A percentile compares a stretch with the other conserved stretches of the same genome.
phyloP scores from a whole-genome alignment of 2,888 invertebrate species.

The Acronicta leporina region DNA sequence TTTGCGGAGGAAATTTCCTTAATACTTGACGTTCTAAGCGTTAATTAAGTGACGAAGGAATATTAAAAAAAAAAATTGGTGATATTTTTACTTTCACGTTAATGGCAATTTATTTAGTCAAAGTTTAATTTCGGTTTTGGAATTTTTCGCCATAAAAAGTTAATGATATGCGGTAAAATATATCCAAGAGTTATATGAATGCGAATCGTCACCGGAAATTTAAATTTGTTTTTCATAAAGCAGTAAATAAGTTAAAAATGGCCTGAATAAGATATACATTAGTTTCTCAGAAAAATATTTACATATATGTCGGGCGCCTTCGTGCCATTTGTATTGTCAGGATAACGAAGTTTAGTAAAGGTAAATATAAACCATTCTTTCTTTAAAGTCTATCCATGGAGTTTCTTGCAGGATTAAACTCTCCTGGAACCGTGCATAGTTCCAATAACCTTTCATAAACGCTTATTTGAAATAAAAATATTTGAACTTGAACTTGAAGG shows the following conservation, averaged over 20 bases:
- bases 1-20: conserved; percentile 51
- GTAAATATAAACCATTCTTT: too few species aligned
- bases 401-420: too few species aligned
- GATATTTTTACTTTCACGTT: conserved; percentile 51
- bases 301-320: too few species aligned
- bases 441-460: too few species aligned
- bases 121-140: conserved; percentile 49
- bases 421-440: too few species aligned
- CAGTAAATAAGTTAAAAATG: conserved; percentile 4
- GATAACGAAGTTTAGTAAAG: too few species aligned
- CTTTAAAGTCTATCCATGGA: too few species aligned
- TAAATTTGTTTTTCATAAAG: conserved; percentile 9
- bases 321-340: too few species aligned
- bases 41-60: conserved; percentile 65
- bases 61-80: conserved; percentile 44
- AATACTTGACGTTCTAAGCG: conserved; percentile 56
- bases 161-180: conserved; percentile 43
- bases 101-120: conserved; percentile 58
- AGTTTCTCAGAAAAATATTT: background rate
- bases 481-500: too few species aligned
- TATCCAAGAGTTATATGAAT: conserved; percentile 21
- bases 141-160: conserved; percentile 34
- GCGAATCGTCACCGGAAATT: conserved; percentile 7
- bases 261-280: background rate
- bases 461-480: too few species aligned